Evolutionary conservation across 2,113 vertebrate species (phyloP), one percentile per base, ranked within the genome.

Genomic region (Pteropus alecto): DNA sequence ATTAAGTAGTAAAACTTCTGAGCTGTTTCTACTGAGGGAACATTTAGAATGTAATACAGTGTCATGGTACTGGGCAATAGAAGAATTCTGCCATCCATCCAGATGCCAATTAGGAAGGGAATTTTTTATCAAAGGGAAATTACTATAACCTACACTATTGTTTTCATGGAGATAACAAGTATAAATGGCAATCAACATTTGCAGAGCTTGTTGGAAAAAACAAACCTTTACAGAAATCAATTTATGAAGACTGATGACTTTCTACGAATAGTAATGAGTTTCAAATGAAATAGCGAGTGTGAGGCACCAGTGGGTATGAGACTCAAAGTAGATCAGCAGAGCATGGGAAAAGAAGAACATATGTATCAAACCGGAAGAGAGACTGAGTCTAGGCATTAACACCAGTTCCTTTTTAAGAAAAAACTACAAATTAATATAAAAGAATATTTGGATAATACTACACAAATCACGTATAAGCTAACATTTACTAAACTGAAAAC

Each of bases 201-300:
- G 70, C 12, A 56, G 46, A 90, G 70, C 3, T 88, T 93, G 88
- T 35, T 85, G 77, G 41, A 60, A 87, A 87, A 97, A 83, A 60
- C 48, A 83, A 95, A 88, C n/a, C 58, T 79, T 90, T 46, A 48
- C 24, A 88, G 51, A 93, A 96, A 89, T 94, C 43, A 85, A 22
- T 81, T 93, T 81, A 61, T 76, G 67, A 91, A 82, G 78, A 85
- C 19, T 60, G 87, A 88, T 86, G 65, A 51, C 77, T 93, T 94
- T 76, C 65, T 60, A 35, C 51, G 81, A 91, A 90, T n/a, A 51
- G 13, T 81, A 90, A 97, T 63, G 77, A 78, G 28, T 74, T 93
- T 46, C 68, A 83, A 43, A 6, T 87, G 19, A 78, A 38, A 54
- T 0, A 33, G 6, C 14, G 35, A 46, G 15, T 28, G 12, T n/a